phyloP scores from a whole-genome alignment of 1,140 invertebrate species.

The Rhopalosiphum maidis region DNA sequence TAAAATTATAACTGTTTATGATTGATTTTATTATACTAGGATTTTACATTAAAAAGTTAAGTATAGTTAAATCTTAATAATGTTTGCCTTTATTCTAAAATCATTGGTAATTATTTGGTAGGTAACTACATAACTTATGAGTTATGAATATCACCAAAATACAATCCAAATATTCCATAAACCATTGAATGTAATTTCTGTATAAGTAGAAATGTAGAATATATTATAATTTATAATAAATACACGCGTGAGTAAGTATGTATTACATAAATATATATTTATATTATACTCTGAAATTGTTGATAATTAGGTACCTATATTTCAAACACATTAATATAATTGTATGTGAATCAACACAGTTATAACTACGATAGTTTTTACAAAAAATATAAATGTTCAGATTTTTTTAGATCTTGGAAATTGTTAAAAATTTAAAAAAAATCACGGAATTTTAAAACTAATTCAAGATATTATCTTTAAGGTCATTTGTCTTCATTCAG shows the following conservation, averaged over 20 bases:
- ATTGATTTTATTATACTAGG: not conserved
- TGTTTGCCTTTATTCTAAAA: not conserved
- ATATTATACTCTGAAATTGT: not conserved
- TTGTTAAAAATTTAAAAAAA: not conserved
- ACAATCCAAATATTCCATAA: not conserved
- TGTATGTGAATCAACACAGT: not conserved
- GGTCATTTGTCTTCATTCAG: not conserved
- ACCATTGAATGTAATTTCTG: not conserved
- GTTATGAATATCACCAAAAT: not conserved
- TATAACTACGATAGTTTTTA: not conserved
- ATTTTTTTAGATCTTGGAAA: not conserved
- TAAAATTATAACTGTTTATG: not conserved
- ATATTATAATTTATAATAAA: not conserved
- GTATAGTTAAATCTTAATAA: not conserved
- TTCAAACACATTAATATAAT: not conserved
- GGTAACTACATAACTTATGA: not conserved
- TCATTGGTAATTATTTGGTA: too few species aligned
- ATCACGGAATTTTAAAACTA: not conserved
- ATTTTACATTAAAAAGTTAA: not conserved
- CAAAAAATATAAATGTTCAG: not conserved
- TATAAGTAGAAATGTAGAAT: not conserved
- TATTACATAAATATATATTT: not conserved
- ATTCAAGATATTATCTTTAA: not conserved
- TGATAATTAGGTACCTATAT: not conserved
- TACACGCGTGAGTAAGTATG: not conserved